These are phyloP conservation scores for Caenorhabditis sp. DNA, from an alignment of 2,888 invertebrate species.

Conservation along the genomic window DNA sequence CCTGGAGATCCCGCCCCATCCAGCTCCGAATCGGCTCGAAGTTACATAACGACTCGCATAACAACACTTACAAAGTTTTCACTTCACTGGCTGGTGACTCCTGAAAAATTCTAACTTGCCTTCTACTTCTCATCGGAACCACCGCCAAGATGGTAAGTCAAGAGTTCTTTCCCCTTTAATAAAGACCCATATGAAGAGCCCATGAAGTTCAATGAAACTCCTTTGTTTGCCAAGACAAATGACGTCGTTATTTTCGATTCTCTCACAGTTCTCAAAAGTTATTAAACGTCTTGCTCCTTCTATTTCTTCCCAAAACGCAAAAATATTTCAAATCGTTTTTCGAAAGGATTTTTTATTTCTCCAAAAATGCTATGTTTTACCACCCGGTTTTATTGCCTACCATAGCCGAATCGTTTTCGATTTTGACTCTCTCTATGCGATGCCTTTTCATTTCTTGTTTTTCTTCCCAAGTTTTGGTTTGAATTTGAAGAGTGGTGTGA, in stretches of 20 bases:
- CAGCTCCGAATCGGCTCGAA: neutral
- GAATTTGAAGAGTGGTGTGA: no score
- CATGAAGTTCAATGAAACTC: neutral
- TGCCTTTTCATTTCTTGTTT: no score
- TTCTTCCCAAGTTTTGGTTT: no score
- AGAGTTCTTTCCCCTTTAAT: neutral
- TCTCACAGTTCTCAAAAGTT: constrained; percentile 62
- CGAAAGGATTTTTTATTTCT: constrained; percentile 1
- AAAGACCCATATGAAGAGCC: neutral
- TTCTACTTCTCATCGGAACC: neutral
- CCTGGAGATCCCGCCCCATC: neutral
- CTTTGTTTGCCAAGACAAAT: constrained; percentile 29
- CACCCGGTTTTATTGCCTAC: neutral
- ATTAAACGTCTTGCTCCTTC: constrained; percentile 21
- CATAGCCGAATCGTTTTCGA: neutral
- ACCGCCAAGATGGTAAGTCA: neutral
- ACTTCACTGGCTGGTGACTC: neutral
- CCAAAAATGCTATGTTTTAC: neutral
- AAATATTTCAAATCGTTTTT: constrained; percentile 5
- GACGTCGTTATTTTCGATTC: constrained; percentile 20
- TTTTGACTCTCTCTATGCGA: no score
- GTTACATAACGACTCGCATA: neutral
- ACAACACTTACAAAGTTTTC: neutral
- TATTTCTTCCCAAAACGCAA: neutral
- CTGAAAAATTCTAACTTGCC: no score